These are phyloP conservation scores for Rhinoraja longicauda DNA, from an alignment of 2,797 vertebrate species.

Conservation along the genomic window DNA sequence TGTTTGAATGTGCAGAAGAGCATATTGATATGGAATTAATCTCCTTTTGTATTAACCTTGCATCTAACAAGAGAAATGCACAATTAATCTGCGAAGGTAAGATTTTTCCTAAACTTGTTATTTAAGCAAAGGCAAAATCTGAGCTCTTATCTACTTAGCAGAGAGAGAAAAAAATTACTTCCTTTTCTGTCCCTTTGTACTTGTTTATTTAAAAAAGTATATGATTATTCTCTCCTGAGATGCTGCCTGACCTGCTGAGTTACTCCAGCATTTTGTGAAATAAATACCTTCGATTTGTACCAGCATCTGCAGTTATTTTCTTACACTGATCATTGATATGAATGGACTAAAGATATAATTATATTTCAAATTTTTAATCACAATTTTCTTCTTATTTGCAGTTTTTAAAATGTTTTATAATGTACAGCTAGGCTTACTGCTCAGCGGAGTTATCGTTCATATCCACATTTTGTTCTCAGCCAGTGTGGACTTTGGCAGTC, in stretches of 20 bases:
- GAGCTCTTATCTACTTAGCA: not conserved
- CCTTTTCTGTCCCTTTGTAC: not conserved
- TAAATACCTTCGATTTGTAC: too few species aligned
- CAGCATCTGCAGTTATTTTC: too few species aligned
- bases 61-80: constrained; percentile 85
- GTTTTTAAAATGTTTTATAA: too few species aligned
- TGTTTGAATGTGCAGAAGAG: constrained; percentile 75
- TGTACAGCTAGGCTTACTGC: not conserved
- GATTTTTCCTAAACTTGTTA: constrained; percentile 6
- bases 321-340: too few species aligned
- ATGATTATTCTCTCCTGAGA: too few species aligned
- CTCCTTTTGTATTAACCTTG: constrained; percentile 91
- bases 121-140: not conserved
- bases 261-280: too few species aligned
- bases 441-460: not conserved
- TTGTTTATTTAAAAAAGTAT: not conserved
- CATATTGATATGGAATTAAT: constrained; percentile 75
- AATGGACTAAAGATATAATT: not conserved
- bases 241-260: too few species aligned
- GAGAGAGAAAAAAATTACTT: not conserved
- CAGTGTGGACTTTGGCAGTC: not conserved
- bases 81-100: constrained; percentile 89
- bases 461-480: not conserved
- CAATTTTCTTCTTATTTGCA: too few species aligned
- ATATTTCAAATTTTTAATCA: too few species aligned